Evolutionary conservation across 2,888 invertebrate species (phyloP).

Genomic region (Adineta ricciae): DNA sequence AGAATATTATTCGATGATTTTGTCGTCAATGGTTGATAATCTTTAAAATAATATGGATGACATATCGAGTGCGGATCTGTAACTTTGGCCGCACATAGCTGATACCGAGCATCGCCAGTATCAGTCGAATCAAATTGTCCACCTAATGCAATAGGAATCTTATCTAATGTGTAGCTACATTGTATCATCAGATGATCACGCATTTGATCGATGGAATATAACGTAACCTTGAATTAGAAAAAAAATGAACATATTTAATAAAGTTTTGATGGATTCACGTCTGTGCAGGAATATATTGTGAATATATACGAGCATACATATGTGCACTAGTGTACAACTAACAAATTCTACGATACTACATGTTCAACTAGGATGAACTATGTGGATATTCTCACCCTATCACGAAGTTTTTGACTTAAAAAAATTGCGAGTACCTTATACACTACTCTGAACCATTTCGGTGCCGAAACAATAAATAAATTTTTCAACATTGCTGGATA

Average conservation of each 20-base stretch:
- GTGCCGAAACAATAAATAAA: slow-evolving; percentile 85
- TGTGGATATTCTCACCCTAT: slow-evolving; percentile 58
- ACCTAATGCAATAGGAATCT: background rate
- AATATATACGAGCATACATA: background rate
- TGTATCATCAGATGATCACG: background rate
- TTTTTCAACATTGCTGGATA: slow-evolving; percentile 93
- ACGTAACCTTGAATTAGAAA: background rate
- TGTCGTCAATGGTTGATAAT: background rate
- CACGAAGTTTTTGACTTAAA: slow-evolving; percentile 84
- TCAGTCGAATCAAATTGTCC: background rate
- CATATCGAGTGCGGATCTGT: background rate
- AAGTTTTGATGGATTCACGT: background rate
- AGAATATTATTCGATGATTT: background rate
- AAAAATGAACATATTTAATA: no score
- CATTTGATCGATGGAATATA: background rate
- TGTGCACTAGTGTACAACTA: background rate
- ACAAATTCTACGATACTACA: background rate
- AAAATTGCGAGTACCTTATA: slow-evolving; percentile 86
- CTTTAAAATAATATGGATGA: background rate
- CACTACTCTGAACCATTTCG: slow-evolving; percentile 94
- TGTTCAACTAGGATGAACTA: background rate
- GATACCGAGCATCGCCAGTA: background rate
- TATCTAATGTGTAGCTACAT: background rate
- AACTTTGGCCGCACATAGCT: background rate
- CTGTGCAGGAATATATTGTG: background rate